Base-by-base conservation (phyloP, 2,113 vertebrate genomes). In the Chionodraco myersi region DNA sequence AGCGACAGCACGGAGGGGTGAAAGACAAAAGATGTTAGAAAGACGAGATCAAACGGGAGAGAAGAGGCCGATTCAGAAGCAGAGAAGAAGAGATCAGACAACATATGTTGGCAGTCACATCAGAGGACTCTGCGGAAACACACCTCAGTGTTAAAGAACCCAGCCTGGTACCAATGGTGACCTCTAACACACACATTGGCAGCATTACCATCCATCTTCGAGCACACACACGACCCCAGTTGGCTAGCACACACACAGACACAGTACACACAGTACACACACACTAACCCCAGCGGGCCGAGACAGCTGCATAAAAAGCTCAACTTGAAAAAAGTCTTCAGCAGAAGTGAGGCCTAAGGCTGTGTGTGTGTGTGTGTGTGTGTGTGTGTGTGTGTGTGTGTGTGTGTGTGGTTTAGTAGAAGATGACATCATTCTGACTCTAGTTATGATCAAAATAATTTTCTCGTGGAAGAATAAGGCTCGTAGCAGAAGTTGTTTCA, bases 351-450 rank as follows among this genome's bases (percentile, higher is more conserved):
- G 77, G 86, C 90, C 85, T 66, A 1, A 60, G 88, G 92, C 89
- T 57, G 59, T 82, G 52, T 63, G 78, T 63, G 6, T 30, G 53
- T 44, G 48, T 41, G 34, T n/a, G 45, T 60, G 51, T 75, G 51
- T 75, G 75, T 64, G 72, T 57, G 59, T 82, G 52, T 63, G 78
- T 63, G 6, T 30, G 53, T 44, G 48, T 41, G 34, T n/a, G 45
- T 60, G 51, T 75, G 51, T 75, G 75, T 56, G 48, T 61, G 64
- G 53, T 30, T 63, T 53, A 65, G 74, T 66, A 70, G 21, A 23
- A 60, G 49, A 89, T 90, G 86, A 88, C 79, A 86, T 92, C 90
- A 90, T 84, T 72, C 81, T 67, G 64, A 72, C 60, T 76, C 56
- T n/a, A 52, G 18, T 80, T 84, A 64, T 67, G 81, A 87, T 86